Percentiles rank a stretch among this genome's conserved stretches.
phyloP scores from a whole-genome alignment of 2,113 vertebrate genomes.

The Elachura formosa region DNA sequence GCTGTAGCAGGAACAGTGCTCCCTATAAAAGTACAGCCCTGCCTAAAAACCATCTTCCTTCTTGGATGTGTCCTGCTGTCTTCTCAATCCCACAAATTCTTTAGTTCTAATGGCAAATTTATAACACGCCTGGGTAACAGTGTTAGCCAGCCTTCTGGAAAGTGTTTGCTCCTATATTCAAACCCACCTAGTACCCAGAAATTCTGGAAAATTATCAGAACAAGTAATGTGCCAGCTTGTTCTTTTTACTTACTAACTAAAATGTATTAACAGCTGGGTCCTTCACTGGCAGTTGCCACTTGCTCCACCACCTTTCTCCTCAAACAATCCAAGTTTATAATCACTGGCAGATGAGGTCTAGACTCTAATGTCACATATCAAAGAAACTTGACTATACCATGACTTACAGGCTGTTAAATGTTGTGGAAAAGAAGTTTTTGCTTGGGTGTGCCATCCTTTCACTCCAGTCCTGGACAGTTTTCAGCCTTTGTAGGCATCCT shows the following conservation, averaged over 20 bases:
- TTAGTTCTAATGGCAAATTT: neutral
- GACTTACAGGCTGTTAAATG: neutral
- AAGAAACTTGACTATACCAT: neutral
- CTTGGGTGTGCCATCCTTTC: neutral
- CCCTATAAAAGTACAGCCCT: neutral
- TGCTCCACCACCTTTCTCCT: neutral
- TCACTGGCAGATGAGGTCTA: neutral
- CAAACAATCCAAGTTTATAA: fast-evolving
- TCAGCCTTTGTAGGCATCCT: neutral
- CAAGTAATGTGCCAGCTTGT: neutral
- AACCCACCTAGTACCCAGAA: neutral
- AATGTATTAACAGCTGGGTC: neutral
- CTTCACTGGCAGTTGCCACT: neutral
- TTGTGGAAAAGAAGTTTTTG: neutral
- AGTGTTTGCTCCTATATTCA: neutral
- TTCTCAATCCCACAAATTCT: neutral
- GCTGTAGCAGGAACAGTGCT: neutral
- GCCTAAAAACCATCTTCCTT: neutral
- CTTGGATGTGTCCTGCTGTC: neutral
- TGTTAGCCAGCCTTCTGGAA: neutral
- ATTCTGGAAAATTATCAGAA: neutral
- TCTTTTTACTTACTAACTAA: neutral
- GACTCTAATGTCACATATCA: neutral
- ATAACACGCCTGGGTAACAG: neutral
- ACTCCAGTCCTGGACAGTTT: neutral